These are phyloP conservation scores for Probaryconus sp. DNA, from an alignment of 1,140 invertebrate species.

Conservation along the genomic window DNA sequence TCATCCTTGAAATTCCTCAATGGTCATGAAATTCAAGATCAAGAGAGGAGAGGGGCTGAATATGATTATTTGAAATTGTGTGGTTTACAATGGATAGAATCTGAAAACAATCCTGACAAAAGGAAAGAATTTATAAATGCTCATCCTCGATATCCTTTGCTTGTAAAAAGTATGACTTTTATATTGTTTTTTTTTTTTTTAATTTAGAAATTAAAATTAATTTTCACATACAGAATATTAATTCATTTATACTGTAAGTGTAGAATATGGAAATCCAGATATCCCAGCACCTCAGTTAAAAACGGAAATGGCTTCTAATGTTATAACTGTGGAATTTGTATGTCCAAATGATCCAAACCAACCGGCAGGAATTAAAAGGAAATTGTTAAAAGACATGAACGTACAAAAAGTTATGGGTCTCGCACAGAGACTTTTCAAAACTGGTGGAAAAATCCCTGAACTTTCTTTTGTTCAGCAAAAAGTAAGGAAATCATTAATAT, in stretches of 20 bases:
- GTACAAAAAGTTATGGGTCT: slow-evolving; percentile 89
- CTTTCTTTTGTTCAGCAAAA: slow-evolving; percentile 79
- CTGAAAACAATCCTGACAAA: slow-evolving; percentile 74
- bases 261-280: slow-evolving; percentile 89
- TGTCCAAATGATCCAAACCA: slow-evolving; percentile 78
- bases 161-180: slow-evolving; percentile 77
- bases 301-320: slow-evolving; percentile 84
- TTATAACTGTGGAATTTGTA: slow-evolving; percentile 82
- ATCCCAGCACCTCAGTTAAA: slow-evolving; percentile 83
- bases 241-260: too few species aligned
- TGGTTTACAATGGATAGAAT: slow-evolving; percentile 85
- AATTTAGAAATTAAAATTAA: slow-evolving; percentile 24
- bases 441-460: slow-evolving; percentile 76
- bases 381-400: slow-evolving; percentile 86
- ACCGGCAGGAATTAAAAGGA: slow-evolving; percentile 82
- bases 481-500: slow-evolving; percentile 70
- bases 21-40: slow-evolving; percentile 81
- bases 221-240: slow-evolving; percentile 18
- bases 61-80: slow-evolving; percentile 92
- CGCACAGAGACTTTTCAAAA: slow-evolving; percentile 83
- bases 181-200: slow-evolving; percentile 13
- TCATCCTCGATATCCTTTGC: slow-evolving; percentile 86
- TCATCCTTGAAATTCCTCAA: slow-evolving; percentile 82
- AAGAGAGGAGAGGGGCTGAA: slow-evolving; percentile 89
- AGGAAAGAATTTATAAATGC: slow-evolving; percentile 81